A percentile compares a stretch with the other conserved stretches of the same genome.
phyloP scores from a whole-genome alignment of 2,113 vertebrate species.

The Regulus satrapa region DNA sequence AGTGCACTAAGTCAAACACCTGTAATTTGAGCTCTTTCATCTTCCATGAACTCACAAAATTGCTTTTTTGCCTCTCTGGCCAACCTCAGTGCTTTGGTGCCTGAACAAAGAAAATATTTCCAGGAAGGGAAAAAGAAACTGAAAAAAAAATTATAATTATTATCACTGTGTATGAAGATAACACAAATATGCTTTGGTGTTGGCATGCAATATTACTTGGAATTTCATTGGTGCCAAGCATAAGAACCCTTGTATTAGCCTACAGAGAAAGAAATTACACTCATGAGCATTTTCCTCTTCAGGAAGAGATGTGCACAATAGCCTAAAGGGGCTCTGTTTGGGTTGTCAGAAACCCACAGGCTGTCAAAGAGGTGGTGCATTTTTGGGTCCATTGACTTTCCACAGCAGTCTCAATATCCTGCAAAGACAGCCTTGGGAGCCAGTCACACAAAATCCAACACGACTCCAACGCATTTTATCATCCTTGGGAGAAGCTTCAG shows the following conservation, averaged over 20 bases:
- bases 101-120: not conserved
- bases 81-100: not conserved
- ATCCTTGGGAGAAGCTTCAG: not conserved
- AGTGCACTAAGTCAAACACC: not conserved
- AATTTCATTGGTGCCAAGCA: not conserved
- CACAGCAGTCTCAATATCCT: not conserved
- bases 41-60: not conserved
- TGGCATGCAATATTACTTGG: not conserved
- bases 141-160: too few species aligned
- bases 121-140: not conserved
- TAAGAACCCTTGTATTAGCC: not conserved
- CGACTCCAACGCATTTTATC: not conserved
- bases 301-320: not conserved
- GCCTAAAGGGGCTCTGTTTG: not conserved
- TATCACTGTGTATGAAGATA: not conserved
- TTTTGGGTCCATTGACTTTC: not conserved
- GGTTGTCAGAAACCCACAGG: not conserved
- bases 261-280: not conserved
- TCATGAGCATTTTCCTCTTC: not conserved
- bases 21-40: conserved; percentile 4
- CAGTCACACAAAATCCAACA: not conserved
- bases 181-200: not conserved
- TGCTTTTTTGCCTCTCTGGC: not conserved
- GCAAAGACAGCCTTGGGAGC: not conserved
- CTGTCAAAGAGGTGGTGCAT: not conserved